Evolutionary conservation across 2,113 vertebrate species (phyloP).

Genomic region (Cynopterus brachyotis): DNA sequence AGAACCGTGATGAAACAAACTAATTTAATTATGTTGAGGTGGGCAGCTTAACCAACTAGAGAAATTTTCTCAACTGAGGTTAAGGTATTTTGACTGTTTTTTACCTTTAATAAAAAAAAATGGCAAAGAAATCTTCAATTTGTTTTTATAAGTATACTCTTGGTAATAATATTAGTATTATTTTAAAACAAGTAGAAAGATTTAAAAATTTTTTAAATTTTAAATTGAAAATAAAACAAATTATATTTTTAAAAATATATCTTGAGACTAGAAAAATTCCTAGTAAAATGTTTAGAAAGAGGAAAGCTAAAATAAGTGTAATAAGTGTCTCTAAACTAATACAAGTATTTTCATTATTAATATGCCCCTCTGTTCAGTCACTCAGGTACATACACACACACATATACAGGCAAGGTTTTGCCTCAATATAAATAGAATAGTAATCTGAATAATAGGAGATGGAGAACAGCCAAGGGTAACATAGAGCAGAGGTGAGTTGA

Average conservation of each 20-base stretch:
- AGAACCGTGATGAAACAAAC: not conserved
- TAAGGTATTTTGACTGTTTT: not conserved
- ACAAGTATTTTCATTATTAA: not conserved
- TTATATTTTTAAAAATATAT: not conserved
- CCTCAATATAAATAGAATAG: not conserved
- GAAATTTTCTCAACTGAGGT: not conserved
- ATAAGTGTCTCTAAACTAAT: not conserved
- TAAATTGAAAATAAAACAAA: not conserved
- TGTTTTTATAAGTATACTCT: not conserved
- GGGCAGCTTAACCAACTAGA: not conserved
- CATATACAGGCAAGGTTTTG: not conserved
- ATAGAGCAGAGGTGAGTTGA: not conserved
- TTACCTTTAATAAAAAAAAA: slow-evolving; percentile 17
- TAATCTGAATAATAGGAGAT: not conserved
- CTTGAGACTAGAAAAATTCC: not conserved
- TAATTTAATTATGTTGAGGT: not conserved
- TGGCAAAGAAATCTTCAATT: not conserved
- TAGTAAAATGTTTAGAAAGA: not conserved
- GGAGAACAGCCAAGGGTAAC: not conserved
- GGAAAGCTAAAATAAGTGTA: not conserved
- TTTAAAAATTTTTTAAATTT: not conserved
- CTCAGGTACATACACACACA: not conserved
- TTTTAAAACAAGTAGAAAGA: not conserved
- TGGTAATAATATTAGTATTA: not conserved
- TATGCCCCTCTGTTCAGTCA: not conserved